Conservation (phyloP, 1,140 invertebrate genomes). For the Zophobas morio region DNA sequence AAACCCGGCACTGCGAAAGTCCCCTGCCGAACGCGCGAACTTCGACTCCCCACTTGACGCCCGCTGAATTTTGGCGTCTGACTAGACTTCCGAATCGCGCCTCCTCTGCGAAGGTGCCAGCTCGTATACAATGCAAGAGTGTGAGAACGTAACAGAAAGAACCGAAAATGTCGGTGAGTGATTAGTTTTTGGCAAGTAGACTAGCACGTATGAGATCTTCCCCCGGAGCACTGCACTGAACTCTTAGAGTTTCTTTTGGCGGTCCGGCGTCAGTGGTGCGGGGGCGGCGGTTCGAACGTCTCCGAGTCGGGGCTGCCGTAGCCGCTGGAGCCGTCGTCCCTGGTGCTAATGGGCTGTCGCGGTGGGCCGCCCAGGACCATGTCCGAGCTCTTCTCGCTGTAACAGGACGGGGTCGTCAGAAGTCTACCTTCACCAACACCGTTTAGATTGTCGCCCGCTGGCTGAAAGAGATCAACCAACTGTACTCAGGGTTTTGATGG, state of each 20-base stretch:
- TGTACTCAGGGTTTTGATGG: conserved; percentile 34
- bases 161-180: background rate
- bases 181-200: conserved; percentile 55
- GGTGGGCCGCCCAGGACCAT: conserved; percentile 64
- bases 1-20: no score
- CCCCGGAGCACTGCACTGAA: conserved; percentile 48
- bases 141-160: conserved; percentile 20
- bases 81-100: no score
- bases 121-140: conserved; percentile 47
- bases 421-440: conserved; percentile 55
- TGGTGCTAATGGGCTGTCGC: conserved; percentile 69
- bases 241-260: conserved; percentile 47
- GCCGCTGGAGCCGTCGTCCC: conserved; percentile 75
- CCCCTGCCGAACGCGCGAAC: no score
- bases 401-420: conserved; percentile 65
- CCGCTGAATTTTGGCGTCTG: no score
- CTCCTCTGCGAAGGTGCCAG: conserved; percentile 20
- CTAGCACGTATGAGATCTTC: conserved; percentile 59
- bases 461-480: conserved; percentile 66
- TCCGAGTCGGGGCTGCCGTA: conserved; percentile 77
- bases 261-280: conserved; percentile 49
- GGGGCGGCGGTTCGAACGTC: conserved; percentile 70
- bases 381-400: conserved; percentile 68
- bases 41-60: no score
- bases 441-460: conserved; percentile 66